Evolutionary conservation across 1,140 invertebrate species (phyloP).

Genomic region (Eriocheir sinensis): DNA sequence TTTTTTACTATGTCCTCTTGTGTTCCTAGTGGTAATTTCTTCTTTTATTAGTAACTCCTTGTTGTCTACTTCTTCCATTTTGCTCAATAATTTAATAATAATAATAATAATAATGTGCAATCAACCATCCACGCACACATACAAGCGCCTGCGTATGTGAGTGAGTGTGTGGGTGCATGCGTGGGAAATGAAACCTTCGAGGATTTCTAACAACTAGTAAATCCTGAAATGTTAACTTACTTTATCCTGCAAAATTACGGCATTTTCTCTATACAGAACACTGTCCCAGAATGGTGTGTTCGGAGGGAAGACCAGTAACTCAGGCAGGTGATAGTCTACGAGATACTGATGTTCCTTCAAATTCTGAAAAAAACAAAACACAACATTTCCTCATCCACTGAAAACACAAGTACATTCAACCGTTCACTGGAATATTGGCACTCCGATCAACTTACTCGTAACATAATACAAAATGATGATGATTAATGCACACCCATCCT

Average conservation of each 20-base stretch:
- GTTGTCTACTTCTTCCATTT: too few relatives aligned
- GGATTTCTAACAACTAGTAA: too few relatives aligned
- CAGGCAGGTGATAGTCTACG: slow-evolving; percentile 55
- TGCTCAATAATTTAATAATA: too few relatives aligned
- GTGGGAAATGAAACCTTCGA: too few relatives aligned
- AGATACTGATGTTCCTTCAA: slow-evolving; percentile 29
- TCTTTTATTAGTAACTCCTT: too few relatives aligned
- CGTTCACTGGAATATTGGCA: neutral
- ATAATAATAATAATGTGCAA: too few relatives aligned
- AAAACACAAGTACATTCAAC: neutral
- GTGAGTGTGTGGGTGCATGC: too few relatives aligned
- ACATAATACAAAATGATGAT: neutral
- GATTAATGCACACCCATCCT: neutral
- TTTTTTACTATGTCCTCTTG: too few relatives aligned
- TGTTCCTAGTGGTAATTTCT: too few relatives aligned
- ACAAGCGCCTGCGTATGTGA: too few relatives aligned
- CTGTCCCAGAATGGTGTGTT: slow-evolving; percentile 60
- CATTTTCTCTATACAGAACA: slow-evolving; percentile 36
- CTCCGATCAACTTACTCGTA: neutral
- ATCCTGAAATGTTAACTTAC: too few relatives aligned
- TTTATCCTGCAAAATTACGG: slow-evolving; percentile 60
- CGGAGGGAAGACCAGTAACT: slow-evolving; percentile 63
- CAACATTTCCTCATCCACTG: neutral
- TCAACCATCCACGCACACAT: too few relatives aligned
- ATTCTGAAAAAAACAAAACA: slow-evolving; percentile 50